Base-by-base conservation (phyloP, 1,140 invertebrate species). In the Ditylenchus dipsaci region DNA sequence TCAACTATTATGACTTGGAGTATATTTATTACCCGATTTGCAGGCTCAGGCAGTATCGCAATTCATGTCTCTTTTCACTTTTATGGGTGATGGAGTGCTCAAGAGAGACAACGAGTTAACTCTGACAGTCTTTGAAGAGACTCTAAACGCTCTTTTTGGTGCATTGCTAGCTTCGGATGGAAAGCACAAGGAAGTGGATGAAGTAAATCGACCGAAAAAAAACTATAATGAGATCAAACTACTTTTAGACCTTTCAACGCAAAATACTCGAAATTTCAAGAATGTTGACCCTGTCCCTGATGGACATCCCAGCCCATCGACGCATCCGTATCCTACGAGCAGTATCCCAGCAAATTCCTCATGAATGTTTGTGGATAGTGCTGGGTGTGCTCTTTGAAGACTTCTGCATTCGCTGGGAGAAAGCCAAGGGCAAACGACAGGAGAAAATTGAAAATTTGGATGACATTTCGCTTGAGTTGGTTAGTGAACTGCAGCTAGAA, bases 31-130 rank as follows among this genome's bases (percentile, higher is more conserved):
- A 67, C 9, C 15, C 30, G 15, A 3, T 5, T 42, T 69, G 33
- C 29, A 69, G 65, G 45, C 47, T 0, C 47, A 69, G 33, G 58
- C 72, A 8, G 58, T 57, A 1, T 57, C 71, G 17, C 71, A 73
- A 60, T 65, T 73, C 47, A 73, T 73, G 71, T 74, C 71, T 1
- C 21, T 73, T 17, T 73, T 73, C 45, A 49, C 71, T 5, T 73
- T 73, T 45, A 73, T 73, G 71, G 71, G 71, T 43, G 47, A 68
- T 62, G 71, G 71, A 19, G 21, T 73, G 1, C 27, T 73, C 0
- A 73, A 73, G 62, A 73, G 72, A 42, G 71, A 73, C 60, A 73
- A 73, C 47, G 71, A 74, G 21, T 29, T 73, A 26, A 73, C 71
- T 1, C 56, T 73, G n/a, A 60, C 17, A 8, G 45, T 73, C 19